Conservation (phyloP, 2,113 vertebrate species). For the Odontophorus gujanensis region DNA sequence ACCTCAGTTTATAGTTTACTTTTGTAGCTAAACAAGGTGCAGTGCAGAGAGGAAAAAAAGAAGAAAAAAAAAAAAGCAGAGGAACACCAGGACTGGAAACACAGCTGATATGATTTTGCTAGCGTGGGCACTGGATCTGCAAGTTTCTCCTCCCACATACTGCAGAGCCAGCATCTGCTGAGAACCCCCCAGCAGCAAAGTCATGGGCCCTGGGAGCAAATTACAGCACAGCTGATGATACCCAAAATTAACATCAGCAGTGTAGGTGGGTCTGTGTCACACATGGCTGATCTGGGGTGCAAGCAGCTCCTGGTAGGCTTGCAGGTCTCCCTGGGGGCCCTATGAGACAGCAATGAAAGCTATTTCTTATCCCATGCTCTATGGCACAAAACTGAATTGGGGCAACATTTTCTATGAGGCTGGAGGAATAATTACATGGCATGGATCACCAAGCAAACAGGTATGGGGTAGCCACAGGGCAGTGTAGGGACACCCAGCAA, state of each 20-base stretch:
- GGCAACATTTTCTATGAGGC: background rate
- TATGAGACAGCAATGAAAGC: slow-evolving; percentile 24
- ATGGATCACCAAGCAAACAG: background rate
- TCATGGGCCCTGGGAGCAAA: background rate
- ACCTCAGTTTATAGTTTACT: background rate
- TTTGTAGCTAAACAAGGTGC: background rate
- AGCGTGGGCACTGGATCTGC: background rate
- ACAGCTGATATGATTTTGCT: background rate
- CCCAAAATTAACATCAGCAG: background rate
- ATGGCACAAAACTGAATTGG: background rate
- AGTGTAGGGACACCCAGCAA: background rate
- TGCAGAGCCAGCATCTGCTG: background rate
- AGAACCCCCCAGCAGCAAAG: slow-evolving; percentile 21
- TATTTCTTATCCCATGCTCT: background rate
- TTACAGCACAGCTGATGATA: background rate
- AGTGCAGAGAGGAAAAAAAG: background rate
- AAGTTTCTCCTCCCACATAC: background rate
- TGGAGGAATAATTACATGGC: background rate
- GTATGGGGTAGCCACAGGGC: background rate
- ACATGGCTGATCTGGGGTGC: background rate
- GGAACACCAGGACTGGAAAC: background rate
- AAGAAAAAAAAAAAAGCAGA: background rate
- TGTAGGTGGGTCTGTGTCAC: background rate
- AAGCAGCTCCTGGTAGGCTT: rapidly evolving
- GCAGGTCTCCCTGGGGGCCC: background rate